Evolutionary conservation across 2,888 invertebrate species (phyloP).

Genomic region (Antheraea assamensis): DNA sequence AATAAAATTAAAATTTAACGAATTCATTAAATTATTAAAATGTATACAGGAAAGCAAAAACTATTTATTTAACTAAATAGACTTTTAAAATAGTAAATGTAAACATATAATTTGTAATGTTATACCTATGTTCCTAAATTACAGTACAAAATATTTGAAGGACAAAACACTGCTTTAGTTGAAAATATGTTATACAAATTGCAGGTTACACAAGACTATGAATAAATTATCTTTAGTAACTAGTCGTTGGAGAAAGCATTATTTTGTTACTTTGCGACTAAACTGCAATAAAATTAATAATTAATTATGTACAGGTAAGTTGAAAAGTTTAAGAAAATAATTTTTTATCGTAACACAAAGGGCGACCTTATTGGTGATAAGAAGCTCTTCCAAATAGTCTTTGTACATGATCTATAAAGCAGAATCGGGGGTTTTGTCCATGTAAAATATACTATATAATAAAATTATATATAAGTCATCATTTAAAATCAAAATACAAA

Average conservation of each 20-base stretch:
- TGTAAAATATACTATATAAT: no score
- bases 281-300: neutral
- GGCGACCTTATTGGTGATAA: no score
- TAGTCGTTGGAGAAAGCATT: neutral
- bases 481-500: no score
- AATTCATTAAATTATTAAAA: no score
- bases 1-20: no score
- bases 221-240: neutral
- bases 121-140: neutral
- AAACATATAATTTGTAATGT: neutral
- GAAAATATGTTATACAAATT: slow-evolving; percentile 2
- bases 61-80: no score
- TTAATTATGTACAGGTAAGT: neutral
- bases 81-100: neutral
- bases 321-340: neutral
- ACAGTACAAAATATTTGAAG: neutral
- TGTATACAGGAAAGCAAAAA: no score
- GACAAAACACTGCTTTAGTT: neutral
- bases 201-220: neutral
- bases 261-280: neutral
- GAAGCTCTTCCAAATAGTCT: no score
- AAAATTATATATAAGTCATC: no score
- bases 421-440: no score
- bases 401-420: no score
- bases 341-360: no score